Base-by-base conservation (phyloP, 2,113 vertebrate species). In the Pygoscelis adeliae region DNA sequence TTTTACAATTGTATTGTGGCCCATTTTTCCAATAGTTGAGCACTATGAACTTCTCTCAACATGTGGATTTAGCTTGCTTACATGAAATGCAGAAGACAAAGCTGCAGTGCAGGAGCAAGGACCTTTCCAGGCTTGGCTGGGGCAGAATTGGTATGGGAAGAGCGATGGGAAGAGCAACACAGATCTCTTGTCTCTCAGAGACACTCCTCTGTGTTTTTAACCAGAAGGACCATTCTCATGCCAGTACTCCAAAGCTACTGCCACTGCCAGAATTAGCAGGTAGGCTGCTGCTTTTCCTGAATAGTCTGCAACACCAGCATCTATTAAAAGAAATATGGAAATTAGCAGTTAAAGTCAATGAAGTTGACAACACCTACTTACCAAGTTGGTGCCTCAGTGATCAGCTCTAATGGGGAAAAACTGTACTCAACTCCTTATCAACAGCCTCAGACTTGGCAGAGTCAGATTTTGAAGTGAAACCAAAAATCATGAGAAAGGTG, bases 311-410 rank as follows among this genome's bases (percentile, higher is more conserved):
- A 80, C 65, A 66, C 63, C 40, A 52, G 30, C 59, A 87, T 61
- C 83, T 93, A 52, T 89, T 92, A 74, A 47, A 89, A 86, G 81
- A 96, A 97, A 91, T 34, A 87, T 58, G 78, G 69, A 97, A 95
- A 90, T 94, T 83, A 78, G 49, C 65, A 95, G 76, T 92, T 91
- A 67, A 97, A 97, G 47, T 96, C 97, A 94, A 81, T 80, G 65
- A 86, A 95, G 89, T 72, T 49, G 55, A 82, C 84, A 87, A 63
- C 21, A 42, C 65, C 85, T 87, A 50, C 90, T 94, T 95, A 96
- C 38, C 80, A 79, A 76, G 87, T 78, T 90, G 84, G 95, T 96
- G 55, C 84, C 90, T 96, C 73, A 52, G 89, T 82, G 90, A 92
- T 97, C 93, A 72, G 42, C 58, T 96, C 47, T 97, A 96, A 97